These are phyloP conservation scores for Tinamus guttatus DNA, from an alignment of 2,113 vertebrate genomes.

Conservation along the genomic window DNA sequence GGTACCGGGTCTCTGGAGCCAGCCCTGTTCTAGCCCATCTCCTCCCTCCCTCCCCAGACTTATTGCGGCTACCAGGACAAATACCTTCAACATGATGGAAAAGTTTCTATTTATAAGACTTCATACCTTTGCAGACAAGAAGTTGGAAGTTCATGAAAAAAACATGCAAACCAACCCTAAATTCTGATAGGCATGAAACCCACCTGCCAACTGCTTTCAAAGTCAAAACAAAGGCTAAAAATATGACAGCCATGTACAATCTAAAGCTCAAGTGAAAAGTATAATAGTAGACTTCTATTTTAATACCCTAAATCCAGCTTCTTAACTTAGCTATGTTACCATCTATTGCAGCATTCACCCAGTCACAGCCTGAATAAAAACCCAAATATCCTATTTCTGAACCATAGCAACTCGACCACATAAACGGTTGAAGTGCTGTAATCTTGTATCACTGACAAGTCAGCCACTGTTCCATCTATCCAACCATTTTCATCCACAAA, in stretches of 20 bases:
- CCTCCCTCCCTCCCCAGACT: not conserved
- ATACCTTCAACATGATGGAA: not conserved
- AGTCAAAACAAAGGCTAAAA: not conserved
- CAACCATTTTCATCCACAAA: not conserved
- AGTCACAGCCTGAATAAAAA: not conserved
- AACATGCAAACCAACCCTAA: not conserved
- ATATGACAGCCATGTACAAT: not conserved
- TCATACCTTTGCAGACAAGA: not conserved
- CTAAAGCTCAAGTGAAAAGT: not conserved
- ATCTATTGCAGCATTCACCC: not conserved
- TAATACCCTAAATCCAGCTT: not conserved
- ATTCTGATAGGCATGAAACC: not conserved
- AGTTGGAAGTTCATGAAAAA: not conserved
- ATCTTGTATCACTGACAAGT: not conserved
- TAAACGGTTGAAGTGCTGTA: not conserved
- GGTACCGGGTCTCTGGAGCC: not conserved
- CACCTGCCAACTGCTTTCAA: not conserved
- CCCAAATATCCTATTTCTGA: not conserved
- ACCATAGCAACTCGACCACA: rapidly evolving
- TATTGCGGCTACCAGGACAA: not conserved
- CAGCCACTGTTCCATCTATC: not conserved
- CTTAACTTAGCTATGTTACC: not conserved
- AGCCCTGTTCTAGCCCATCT: not conserved
- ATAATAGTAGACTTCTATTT: not conserved
- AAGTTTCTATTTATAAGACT: not conserved